Percentiles rank a stretch among this genome's conserved stretches.
These are phyloP conservation scores for Amia ocellicauda DNA, from an alignment of 2,113 vertebrate species.

Conservation along the genomic window DNA sequence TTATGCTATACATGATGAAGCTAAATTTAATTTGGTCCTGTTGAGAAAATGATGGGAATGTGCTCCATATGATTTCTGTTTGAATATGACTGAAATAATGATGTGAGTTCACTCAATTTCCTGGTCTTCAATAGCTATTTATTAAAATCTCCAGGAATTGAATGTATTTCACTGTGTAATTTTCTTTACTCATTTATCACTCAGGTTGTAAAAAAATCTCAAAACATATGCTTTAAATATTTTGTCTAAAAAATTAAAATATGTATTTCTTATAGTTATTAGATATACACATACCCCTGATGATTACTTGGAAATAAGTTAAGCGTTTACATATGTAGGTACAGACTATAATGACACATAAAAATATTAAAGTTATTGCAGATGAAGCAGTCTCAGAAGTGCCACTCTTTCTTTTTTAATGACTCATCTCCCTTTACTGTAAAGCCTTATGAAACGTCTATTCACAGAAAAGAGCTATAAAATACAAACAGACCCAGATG, in stretches of 20 bases:
- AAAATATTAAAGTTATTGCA: neutral
- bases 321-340: conserved; percentile 8
- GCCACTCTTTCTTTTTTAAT: neutral
- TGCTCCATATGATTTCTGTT: neutral
- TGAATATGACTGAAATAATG: conserved; percentile 14
- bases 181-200: conserved; percentile 16
- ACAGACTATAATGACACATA: conserved; percentile 8
- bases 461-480: neutral
- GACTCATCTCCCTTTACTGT: neutral
- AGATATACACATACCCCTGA: conserved; percentile 2
- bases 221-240: conserved; percentile 24
- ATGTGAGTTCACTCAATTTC: conserved; percentile 7
- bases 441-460: neutral
- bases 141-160: conserved; percentile 10
- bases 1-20: neutral
- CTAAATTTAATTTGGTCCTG: conserved; percentile 11
- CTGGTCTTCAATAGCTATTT: conserved; percentile 11
- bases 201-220: conserved; percentile 17
- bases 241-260: conserved; percentile 18
- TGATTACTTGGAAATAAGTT: neutral
- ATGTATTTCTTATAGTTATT: neutral
- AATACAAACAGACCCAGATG: neutral
- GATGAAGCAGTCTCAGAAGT: neutral
- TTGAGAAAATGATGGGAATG: conserved; percentile 3
- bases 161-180: neutral